A percentile compares a stretch with the other conserved stretches of the same genome.
These are phyloP conservation scores for Channallabes apus DNA, from an alignment of 2,797 vertebrate genomes.

Conservation along the genomic window DNA sequence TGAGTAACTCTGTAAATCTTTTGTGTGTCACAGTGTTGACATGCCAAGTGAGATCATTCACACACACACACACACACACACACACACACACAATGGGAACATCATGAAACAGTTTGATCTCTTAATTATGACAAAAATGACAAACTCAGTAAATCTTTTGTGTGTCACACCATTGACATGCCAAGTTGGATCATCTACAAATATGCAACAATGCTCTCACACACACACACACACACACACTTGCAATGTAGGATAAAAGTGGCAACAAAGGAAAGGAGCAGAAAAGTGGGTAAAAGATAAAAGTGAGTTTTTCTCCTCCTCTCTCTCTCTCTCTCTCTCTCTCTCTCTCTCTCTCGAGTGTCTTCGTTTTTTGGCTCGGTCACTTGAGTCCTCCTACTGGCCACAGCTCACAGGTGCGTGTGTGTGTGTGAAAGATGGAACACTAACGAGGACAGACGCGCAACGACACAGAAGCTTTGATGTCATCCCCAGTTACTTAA, in stretches of 20 bases:
- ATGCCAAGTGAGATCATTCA: not conserved
- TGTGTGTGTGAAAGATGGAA: constrained; percentile 6
- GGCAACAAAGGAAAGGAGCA: constrained; percentile 37
- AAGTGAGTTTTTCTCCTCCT: constrained; percentile 51
- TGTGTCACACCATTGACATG: constrained; percentile 29
- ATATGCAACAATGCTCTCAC: not conserved
- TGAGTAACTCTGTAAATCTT: too few relatives aligned
- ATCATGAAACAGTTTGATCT: not conserved
- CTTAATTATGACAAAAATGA: constrained; percentile 38
- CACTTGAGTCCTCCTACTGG: constrained; percentile 52
- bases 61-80: not conserved
- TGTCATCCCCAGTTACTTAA: constrained; percentile 47
- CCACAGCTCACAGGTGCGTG: constrained; percentile 46
- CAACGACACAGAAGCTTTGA: constrained; percentile 43
- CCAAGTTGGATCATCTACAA: constrained; percentile 55
- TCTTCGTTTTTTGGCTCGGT: constrained; percentile 50
- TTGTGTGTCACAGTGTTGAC: too few relatives aligned
- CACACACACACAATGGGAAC: not conserved
- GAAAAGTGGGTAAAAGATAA: constrained; percentile 41
- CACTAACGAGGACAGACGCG: constrained; percentile 31
- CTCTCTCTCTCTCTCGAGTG: constrained; percentile 28
- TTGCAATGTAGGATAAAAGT: constrained; percentile 49
- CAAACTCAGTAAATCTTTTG: constrained; percentile 34
- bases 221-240: not conserved
- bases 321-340: constrained; percentile 25